phyloP scores from a whole-genome alignment of 2,888 invertebrate species.

The Drosophila phalerata region DNA sequence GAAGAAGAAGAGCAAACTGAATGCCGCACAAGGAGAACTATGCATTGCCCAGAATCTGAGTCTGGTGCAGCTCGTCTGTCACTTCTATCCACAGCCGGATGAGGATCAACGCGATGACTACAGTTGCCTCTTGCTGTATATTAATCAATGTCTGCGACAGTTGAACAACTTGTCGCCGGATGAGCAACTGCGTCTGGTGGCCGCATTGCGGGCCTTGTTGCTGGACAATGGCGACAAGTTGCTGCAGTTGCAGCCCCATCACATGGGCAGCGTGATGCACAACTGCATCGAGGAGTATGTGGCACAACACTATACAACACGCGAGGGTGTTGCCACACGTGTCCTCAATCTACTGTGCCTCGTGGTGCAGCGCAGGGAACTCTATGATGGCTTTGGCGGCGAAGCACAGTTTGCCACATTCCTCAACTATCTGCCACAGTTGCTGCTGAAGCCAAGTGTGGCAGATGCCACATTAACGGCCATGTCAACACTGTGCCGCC shows the following conservation, averaged over 20 bases:
- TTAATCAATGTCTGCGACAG: slow-evolving; percentile 46
- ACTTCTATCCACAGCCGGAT: slow-evolving; percentile 75
- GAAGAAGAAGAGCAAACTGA: slow-evolving; percentile 33
- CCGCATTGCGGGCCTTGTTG: slow-evolving; percentile 72
- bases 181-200: slow-evolving; percentile 67
- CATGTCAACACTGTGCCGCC: slow-evolving; percentile 87
- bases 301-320: slow-evolving; percentile 65
- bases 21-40: slow-evolving; percentile 77
- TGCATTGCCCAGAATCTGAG: slow-evolving; percentile 87
- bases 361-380: slow-evolving; percentile 85
- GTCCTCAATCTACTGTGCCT: slow-evolving; percentile 86
- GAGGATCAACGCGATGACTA: slow-evolving; percentile 46
- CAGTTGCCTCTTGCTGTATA: slow-evolving; percentile 45
- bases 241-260: slow-evolving; percentile 54
- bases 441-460: slow-evolving; percentile 87
- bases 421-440: slow-evolving; percentile 87
- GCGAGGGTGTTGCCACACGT: slow-evolving; percentile 82
- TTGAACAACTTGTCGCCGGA: slow-evolving; percentile 49
- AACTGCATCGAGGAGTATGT: slow-evolving; percentile 75
- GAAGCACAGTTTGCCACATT: slow-evolving; percentile 86
- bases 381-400: slow-evolving; percentile 82
- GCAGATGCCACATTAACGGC: slow-evolving; percentile 87
- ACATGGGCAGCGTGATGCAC: slow-evolving; percentile 77
- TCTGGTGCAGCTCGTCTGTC: slow-evolving; percentile 86
- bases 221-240: slow-evolving; percentile 68